phyloP scores from a whole-genome alignment of 92 coral and sea anemone species.

The Bergia puertoricense region DNA sequence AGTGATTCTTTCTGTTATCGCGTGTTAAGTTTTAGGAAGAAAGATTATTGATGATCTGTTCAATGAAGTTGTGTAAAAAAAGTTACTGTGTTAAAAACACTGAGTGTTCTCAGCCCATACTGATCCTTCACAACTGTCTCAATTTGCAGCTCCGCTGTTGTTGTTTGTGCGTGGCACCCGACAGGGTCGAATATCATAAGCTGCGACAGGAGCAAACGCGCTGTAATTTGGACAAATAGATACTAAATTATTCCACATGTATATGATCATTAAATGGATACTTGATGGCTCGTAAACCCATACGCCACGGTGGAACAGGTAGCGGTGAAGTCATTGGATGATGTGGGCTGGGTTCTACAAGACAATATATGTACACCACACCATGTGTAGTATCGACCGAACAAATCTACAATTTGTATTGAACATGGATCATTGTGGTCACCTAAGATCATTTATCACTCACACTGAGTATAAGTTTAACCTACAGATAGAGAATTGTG shows the following conservation, averaged over 20 bases:
- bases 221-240: conserved; percentile 87
- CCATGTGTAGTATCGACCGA: neutral
- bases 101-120: neutral
- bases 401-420: neutral
- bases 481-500: neutral
- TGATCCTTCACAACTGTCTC: neutral
- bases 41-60: too few species aligned
- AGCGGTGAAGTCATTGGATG: neutral
- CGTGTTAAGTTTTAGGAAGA: too few species aligned
- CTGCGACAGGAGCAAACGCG: conserved; percentile 90
- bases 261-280: neutral
- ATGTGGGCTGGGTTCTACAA: neutral
- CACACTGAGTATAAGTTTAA: neutral
- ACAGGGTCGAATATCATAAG: conserved; percentile 84
- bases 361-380: neutral
- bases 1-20: too few species aligned
- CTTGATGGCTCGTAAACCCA: neutral
- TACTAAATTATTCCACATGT: conserved; percentile 32
- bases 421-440: neutral
- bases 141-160: conserved; percentile 83
- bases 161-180: conserved; percentile 97
- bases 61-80: too few species aligned
- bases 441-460: too few species aligned
- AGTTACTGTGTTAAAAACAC: too few species aligned
- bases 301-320: neutral